Conservation (phyloP, 2,888 invertebrate species). For the Metopia argyrocephala region DNA sequence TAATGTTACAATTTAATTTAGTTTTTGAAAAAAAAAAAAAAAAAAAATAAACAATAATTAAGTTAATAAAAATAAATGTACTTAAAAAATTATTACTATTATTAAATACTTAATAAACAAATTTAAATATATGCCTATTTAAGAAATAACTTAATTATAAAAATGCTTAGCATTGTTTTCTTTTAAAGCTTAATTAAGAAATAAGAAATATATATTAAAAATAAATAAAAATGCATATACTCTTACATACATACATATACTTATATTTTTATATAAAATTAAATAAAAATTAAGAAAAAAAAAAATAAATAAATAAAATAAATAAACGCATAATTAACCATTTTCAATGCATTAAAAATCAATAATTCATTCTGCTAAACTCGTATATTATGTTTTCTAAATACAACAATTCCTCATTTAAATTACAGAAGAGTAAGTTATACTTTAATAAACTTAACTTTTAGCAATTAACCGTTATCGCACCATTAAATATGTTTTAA, state of each 20-base stretch:
- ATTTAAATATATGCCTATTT: constrained; percentile 44
- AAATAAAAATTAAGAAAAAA: constrained; percentile 19
- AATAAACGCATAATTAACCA: constrained; percentile 27
- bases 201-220: constrained; percentile 1
- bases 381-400: not conserved
- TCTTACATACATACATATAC: too few relatives aligned
- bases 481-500: constrained; percentile 7
- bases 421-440: constrained; percentile 33
- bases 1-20: not conserved
- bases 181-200: too few relatives aligned
- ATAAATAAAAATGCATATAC: too few relatives aligned
- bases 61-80: constrained; percentile 13
- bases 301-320: constrained; percentile 8
- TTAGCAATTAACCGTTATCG: constrained; percentile 25
- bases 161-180: too few relatives aligned
- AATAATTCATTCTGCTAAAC: constrained; percentile 35
- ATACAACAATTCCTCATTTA: constrained; percentile 50
- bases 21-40: constrained; percentile 12
- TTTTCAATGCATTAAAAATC: constrained; percentile 41
- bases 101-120: constrained; percentile 6
- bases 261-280: constrained; percentile 58
- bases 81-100: constrained; percentile 39
- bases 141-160: not conserved
- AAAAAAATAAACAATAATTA: constrained; percentile 9
- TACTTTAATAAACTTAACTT: constrained; percentile 7